Evolutionary conservation across 1,140 invertebrate species (phyloP).

Genomic region (Drosophila pseudoobscura): DNA sequence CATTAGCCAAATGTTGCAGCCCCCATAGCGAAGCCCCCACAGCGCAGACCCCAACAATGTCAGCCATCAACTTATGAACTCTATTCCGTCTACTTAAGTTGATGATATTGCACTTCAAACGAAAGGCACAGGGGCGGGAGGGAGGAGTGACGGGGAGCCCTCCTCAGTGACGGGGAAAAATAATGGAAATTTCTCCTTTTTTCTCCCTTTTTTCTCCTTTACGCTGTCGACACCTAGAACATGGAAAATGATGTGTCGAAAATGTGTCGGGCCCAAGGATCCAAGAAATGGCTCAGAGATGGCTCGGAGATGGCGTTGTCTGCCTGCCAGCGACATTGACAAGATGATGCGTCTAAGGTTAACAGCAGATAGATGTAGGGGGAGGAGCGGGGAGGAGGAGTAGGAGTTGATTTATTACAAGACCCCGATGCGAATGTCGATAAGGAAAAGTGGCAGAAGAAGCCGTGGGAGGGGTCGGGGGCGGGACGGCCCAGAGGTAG

Average conservation of each 20-base stretch:
- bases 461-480: no score
- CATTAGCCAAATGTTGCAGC: constrained; percentile 54
- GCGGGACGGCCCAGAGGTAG: constrained; percentile 15
- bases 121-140: not conserved
- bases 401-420: constrained; percentile 68
- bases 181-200: constrained; percentile 62
- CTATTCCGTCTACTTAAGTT: constrained; percentile 57
- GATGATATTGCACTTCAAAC: constrained; percentile 65
- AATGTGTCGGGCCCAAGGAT: constrained; percentile 29
- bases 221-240: constrained; percentile 52
- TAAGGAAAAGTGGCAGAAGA: constrained; percentile 25
- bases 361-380: constrained; percentile 26
- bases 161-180: constrained; percentile 56
- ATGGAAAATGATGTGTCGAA: constrained; percentile 76
- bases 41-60: not conserved
- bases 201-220: no score
- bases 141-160: constrained; percentile 1
- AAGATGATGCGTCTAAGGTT: constrained; percentile 65
- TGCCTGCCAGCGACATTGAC: constrained; percentile 59
- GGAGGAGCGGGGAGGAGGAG: constrained; percentile 2
- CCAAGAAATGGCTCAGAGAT: no score
- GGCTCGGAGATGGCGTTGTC: no score
- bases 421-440: constrained; percentile 44
- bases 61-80: constrained; percentile 42
- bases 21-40: no score